Evolutionary conservation across 2,797 vertebrate species (phyloP), one percentile per base, ranked within the genome.

Genomic region (Eidolon dupreanum): DNA sequence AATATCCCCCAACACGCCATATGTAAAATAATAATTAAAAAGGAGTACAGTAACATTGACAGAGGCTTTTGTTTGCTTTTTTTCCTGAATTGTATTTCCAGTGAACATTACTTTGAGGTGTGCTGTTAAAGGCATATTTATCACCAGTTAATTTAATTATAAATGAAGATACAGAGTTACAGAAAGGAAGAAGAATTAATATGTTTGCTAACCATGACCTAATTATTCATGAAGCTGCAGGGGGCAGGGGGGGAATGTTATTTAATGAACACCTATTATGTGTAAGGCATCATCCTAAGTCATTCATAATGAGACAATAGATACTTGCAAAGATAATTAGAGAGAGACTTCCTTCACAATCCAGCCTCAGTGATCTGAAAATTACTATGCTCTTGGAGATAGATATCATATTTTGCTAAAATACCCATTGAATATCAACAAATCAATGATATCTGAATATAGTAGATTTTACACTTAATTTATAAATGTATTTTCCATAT

Each of bases 231-330:
- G 33, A 83, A 70, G 4, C 49, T 49, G 49, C 5, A 4, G 15
- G 15, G 49, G 49, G 41, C 6, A 6, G 66, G 11, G 43, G 41
- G 68, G 19, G 84, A 85, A 78, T 93, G 73, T 1, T 85, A 90
- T 95, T 90, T 92, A 93, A 86, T 93, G 88, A 73, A 15, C 82
- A 95, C 28, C 63, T 94, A 36, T 74, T 94, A 73, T 59, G 77
- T 93, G 68, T 81, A 55, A 38, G 15, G 24, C 51, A 51, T 61
- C 59, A 16, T 70, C 65, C 57, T 61, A 71, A 84, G 88, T 95
- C 95, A 68, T 84, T 82, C 73, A 46, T 95, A 96, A 89, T 71
- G 73, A 92, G 51, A 71, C 31, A 43, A 10, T 66, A 59, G 51
- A 46, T 65, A 38, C 77, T 95, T 94, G 7, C 9, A 20, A 33